These are phyloP conservation scores for Poeciliopsis presidionis DNA, from an alignment of 2,797 vertebrate genomes.

Conservation along the genomic window DNA sequence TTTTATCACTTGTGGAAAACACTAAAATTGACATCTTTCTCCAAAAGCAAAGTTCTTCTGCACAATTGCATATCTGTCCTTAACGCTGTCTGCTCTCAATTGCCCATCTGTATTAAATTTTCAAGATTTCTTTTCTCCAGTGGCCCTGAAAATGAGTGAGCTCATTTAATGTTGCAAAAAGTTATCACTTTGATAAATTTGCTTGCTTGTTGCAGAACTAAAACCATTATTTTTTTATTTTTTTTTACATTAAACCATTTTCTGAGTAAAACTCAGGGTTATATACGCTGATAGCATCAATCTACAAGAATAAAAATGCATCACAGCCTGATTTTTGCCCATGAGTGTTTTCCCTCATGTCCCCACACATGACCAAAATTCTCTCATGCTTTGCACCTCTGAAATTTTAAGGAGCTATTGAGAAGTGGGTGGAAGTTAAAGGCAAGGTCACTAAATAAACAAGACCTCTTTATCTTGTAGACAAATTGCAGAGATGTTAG, in stretches of 20 bases:
- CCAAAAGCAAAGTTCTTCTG: neutral
- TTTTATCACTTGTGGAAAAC: neutral
- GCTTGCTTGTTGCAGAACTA: neutral
- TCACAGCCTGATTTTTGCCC: slow-evolving; percentile 24
- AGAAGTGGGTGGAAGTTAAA: slow-evolving; percentile 27
- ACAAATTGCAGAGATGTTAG: slow-evolving; percentile 39
- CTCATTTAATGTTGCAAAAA: neutral
- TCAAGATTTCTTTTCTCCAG: neutral
- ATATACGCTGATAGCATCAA: neutral
- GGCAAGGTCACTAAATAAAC: slow-evolving; percentile 53
- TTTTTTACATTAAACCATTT: neutral
- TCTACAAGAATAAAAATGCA: slow-evolving; percentile 13
- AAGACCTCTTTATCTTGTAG: slow-evolving; percentile 41
- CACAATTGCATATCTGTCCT: neutral
- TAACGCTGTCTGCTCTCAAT: neutral
- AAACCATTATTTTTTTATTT: neutral
- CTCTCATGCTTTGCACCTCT: slow-evolving; percentile 32
- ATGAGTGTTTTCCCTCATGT: slow-evolving; percentile 20
- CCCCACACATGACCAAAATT: slow-evolving; percentile 37
- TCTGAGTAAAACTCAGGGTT: neutral
- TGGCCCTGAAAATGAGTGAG: neutral
- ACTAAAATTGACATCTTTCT: neutral
- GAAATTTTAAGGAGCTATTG: slow-evolving; percentile 44
- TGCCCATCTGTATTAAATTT: neutral
- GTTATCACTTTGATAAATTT: neutral